Conservation (phyloP, 2,113 vertebrate species). For the Chionis minor region DNA sequence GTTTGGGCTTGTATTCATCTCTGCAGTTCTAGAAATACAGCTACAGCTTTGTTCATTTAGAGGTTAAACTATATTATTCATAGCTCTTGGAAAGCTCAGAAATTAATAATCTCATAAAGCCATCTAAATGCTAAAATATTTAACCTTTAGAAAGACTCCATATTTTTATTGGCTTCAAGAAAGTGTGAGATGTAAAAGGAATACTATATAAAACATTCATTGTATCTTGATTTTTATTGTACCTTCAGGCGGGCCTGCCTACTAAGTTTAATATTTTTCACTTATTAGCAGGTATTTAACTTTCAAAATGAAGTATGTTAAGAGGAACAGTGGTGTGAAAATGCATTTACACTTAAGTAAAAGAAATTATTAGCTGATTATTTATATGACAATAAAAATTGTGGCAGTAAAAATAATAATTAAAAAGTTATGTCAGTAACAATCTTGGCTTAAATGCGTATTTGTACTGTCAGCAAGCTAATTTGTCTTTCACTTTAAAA, state of each 20-base stretch:
- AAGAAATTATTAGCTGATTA: background rate
- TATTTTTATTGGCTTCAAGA: conserved; percentile 48
- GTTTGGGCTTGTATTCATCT: background rate
- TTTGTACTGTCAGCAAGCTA: background rate
- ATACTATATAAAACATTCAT: conserved; percentile 39
- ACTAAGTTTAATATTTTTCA: background rate
- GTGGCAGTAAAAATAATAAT: background rate
- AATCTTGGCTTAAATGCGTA: background rate
- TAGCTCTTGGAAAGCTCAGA: background rate
- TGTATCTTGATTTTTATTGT: conserved; percentile 26
- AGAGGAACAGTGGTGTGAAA: background rate
- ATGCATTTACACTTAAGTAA: background rate
- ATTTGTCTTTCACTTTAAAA: conserved; percentile 2
- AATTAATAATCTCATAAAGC: conserved; percentile 58
- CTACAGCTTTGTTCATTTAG: conserved; percentile 32
- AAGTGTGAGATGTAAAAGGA: background rate
- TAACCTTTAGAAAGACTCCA: conserved; percentile 50
- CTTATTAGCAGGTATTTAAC: conserved; percentile 32
- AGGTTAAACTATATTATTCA: conserved; percentile 55
- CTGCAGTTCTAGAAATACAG: background rate
- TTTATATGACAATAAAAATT: background rate
- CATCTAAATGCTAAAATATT: conserved; percentile 60
- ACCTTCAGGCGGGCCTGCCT: background rate
- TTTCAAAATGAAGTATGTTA: background rate
- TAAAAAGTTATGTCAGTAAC: background rate